A percentile compares a stretch with the other conserved stretches of the same genome.
These are phyloP conservation scores for Enteromius thamalakanensis DNA, from an alignment of 2,797 vertebrate genomes.

Conservation along the genomic window DNA sequence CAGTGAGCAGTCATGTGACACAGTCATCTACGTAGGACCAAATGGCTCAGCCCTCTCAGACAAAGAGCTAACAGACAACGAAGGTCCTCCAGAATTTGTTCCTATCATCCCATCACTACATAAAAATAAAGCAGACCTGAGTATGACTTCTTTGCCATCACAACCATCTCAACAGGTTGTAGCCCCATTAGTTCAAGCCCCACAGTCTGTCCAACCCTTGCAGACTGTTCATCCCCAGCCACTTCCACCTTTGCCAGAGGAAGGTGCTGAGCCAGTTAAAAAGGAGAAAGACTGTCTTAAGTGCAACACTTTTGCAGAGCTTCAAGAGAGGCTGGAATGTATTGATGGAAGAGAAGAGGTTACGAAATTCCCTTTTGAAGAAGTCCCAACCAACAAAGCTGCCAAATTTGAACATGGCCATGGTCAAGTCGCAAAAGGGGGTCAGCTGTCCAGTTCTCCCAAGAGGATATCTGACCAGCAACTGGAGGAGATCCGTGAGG, in stretches of 20 bases:
- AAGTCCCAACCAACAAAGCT: constrained; percentile 79
- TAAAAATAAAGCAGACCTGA: constrained; percentile 79
- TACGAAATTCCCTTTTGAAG: constrained; percentile 89
- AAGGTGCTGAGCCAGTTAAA: constrained; percentile 70
- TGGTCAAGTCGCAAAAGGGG: constrained; percentile 51
- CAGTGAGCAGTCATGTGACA: constrained; percentile 98
- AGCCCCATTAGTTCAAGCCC: constrained; percentile 34
- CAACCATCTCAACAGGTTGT: constrained; percentile 59
- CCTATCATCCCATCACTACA: constrained; percentile 95
- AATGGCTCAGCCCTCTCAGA: constrained; percentile 94
- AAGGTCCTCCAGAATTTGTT: constrained; percentile 96
- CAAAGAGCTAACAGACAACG: constrained; percentile 95
- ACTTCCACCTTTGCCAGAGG: constrained; percentile 76
- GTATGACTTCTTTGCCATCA: constrained; percentile 58
- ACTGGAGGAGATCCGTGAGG: constrained; percentile 80
- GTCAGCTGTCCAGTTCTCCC: constrained; percentile 70
- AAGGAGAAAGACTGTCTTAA: constrained; percentile 90
- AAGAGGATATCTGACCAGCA: constrained; percentile 78
- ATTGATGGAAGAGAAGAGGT: constrained; percentile 97
- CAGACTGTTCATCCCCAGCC: constrained; percentile 73
- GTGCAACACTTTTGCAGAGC: constrained; percentile 98
- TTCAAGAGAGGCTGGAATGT: constrained; percentile 95
- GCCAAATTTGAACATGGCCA: constrained; percentile 71
- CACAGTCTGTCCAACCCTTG: constrained; percentile 56
- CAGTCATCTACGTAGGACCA: constrained; percentile 96